These are phyloP conservation scores for Strix uralensis DNA, from an alignment of 2,113 vertebrate genomes.

Conservation along the genomic window DNA sequence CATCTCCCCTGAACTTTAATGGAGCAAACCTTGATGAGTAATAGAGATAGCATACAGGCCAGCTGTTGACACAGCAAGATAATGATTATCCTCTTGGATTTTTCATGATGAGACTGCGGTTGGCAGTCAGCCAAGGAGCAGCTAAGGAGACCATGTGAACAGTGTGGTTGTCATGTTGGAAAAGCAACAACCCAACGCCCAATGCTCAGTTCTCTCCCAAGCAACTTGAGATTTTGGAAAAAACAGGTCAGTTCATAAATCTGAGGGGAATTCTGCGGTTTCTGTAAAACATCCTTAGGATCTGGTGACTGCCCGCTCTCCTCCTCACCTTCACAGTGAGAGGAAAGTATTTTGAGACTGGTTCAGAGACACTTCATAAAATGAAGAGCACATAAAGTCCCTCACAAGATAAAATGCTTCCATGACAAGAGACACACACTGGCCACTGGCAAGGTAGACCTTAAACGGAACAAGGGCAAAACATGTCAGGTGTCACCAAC, in stretches of 20 bases:
- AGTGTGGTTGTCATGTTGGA: not conserved
- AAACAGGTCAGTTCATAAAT: not conserved
- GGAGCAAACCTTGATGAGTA: not conserved
- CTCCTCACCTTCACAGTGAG: not conserved
- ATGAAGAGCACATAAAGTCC: not conserved
- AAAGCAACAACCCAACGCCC: not conserved
- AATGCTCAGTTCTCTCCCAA: accelerated
- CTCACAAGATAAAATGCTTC: not conserved
- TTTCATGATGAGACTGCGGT: conserved; percentile 27
- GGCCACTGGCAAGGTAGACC: not conserved
- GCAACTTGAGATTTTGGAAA: not conserved
- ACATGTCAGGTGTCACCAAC: not conserved
- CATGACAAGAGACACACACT: accelerated
- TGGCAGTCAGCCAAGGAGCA: conserved; percentile 17
- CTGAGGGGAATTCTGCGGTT: not conserved
- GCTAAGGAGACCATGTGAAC: not conserved
- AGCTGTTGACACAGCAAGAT: conserved; percentile 57
- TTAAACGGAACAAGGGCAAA: not conserved
- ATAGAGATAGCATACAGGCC: not conserved
- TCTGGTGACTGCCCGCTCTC: not conserved
- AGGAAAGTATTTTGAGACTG: not conserved
- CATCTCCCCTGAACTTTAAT: not conserved
- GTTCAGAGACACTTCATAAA: not conserved
- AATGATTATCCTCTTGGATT: conserved; percentile 43
- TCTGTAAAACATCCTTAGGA: not conserved